Percentiles rank a stretch among this genome's conserved stretches.
Evolutionary conservation across 2,888 invertebrate species (phyloP).

Genomic region (Orthonevra nobilis): DNA sequence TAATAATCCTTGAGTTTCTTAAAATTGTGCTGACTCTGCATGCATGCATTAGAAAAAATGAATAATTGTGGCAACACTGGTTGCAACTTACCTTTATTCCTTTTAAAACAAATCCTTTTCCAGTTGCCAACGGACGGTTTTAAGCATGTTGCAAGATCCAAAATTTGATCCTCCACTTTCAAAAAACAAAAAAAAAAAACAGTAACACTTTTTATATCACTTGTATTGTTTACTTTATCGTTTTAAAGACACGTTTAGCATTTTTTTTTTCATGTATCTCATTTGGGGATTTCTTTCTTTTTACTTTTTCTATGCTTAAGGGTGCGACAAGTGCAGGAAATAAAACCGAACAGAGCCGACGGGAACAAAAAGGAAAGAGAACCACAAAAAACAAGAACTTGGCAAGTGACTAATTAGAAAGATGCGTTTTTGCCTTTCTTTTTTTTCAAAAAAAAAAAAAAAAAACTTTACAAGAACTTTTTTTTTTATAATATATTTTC

Average conservation of each 20-base stretch:
- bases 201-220: conserved; percentile 18
- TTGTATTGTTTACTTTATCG: conserved; percentile 31
- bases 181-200: conserved; percentile 12
- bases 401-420: conserved; percentile 49
- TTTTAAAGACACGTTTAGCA: conserved; percentile 34
- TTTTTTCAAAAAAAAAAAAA: too few relatives aligned
- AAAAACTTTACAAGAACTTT: conserved; percentile 5
- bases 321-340: conserved; percentile 56
- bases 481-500: conserved; percentile 21
- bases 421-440: conserved; percentile 27
- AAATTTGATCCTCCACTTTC: conserved; percentile 49
- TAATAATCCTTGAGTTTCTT: too few relatives aligned
- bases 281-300: conserved; percentile 39
- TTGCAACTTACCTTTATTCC: conserved; percentile 44
- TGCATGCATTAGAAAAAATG: not conserved
- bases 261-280: conserved; percentile 24
- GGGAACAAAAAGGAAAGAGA: conserved; percentile 20
- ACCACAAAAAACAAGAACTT: conserved; percentile 6
- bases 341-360: conserved; percentile 17
- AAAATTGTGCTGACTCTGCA: too few relatives aligned
- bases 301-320: conserved; percentile 41
- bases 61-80: not conserved
- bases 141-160: conserved; percentile 48
- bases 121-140: conserved; percentile 44
- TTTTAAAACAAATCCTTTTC: conserved; percentile 34